These are phyloP conservation scores for Melanaphis sacchari DNA, from an alignment of 1,140 invertebrate species.

Conservation along the genomic window DNA sequence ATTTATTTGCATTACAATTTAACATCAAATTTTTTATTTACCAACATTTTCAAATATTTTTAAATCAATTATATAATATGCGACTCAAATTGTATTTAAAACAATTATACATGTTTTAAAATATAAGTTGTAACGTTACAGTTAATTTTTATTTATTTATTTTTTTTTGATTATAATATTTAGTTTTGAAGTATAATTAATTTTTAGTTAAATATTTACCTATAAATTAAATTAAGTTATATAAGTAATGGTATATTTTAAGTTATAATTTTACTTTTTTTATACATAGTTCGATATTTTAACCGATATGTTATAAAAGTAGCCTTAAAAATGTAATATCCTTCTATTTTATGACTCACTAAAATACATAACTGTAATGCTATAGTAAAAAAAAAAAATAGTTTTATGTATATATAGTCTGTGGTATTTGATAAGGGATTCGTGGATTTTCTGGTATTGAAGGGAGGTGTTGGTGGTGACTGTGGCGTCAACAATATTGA, in stretches of 20 bases:
- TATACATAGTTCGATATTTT: neutral
- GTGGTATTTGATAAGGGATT: slow-evolving; percentile 26
- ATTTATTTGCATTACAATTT: neutral
- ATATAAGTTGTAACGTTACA: neutral
- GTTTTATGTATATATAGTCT: neutral
- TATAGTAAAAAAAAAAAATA: neutral
- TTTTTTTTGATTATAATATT: neutral
- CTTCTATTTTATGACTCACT: neutral
- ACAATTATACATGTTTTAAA: neutral
- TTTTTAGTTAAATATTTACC: neutral
- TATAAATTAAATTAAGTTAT: neutral
- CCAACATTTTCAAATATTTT: neutral
- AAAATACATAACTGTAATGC: neutral
- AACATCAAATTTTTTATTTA: neutral
- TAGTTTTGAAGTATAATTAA: neutral
- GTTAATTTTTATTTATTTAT: no score
- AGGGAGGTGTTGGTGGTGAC: neutral
- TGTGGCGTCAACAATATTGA: slow-evolving; percentile 14
- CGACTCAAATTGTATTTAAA: neutral
- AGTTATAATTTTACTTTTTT: neutral
- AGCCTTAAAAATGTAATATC: no score
- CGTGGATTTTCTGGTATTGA: neutral
- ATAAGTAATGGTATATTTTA: neutral
- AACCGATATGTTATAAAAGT: neutral
- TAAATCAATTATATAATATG: neutral